These are phyloP conservation scores for Zele albiditarsus DNA, from an alignment of 2,888 invertebrate species.

Conservation along the genomic window DNA sequence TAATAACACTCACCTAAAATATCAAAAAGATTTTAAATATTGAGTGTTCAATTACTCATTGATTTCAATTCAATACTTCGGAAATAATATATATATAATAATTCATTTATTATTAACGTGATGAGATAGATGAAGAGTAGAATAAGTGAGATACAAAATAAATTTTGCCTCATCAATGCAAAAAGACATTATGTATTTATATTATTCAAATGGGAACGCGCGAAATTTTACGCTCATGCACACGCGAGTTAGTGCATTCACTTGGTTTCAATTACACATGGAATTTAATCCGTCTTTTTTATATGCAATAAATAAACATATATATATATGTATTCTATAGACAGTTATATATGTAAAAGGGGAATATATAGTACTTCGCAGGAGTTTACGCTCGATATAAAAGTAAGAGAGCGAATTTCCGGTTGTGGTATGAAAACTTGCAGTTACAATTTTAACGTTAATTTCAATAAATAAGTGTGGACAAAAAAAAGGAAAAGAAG, in stretches of 20 bases:
- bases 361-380: conserved; percentile 12
- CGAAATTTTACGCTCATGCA: conserved; percentile 42
- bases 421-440: conserved; percentile 26
- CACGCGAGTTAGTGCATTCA: conserved; percentile 35
- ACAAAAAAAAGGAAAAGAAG: not conserved
- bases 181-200: conserved; percentile 27
- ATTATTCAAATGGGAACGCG: conserved; percentile 37
- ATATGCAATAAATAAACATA: conserved; percentile 9
- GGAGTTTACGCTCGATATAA: conserved; percentile 38
- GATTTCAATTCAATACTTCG: too few species aligned
- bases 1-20: not conserved
- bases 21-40: not conserved
- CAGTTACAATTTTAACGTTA: not conserved
- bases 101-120: too few species aligned
- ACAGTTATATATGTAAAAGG: not conserved
- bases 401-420: conserved; percentile 45
- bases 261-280: conserved; percentile 37
- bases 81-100: too few species aligned
- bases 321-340: too few species aligned
- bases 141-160: not conserved
- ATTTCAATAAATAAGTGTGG: conserved; percentile 1
- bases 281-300: conserved; percentile 29
- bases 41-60: not conserved
- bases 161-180: conserved; percentile 5
- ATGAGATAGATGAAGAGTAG: not conserved